phyloP scores from a whole-genome alignment of 2,888 invertebrate species.

The Chouioia cunea region DNA sequence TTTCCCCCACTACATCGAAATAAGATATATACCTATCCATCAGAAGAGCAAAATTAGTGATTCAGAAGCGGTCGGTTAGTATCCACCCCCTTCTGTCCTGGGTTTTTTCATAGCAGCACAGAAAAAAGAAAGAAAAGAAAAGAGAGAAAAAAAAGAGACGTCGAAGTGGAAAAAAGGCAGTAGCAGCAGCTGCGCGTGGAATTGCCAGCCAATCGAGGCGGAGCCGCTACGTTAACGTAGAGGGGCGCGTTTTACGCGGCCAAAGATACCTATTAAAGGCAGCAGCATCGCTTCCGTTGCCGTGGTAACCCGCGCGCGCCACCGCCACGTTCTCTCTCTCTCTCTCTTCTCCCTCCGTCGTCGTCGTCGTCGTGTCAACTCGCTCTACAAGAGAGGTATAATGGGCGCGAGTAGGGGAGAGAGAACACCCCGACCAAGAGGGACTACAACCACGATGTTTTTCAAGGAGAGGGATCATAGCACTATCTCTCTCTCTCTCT shows the following conservation, averaged over 20 bases:
- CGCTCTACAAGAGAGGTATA: too few relatives aligned
- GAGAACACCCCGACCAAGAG: neutral
- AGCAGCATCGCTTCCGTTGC: conserved; percentile 63
- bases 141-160: neutral
- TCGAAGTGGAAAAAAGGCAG: conserved; percentile 4
- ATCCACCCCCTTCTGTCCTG: conserved; percentile 5
- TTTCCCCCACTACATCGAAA: too few relatives aligned
- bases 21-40: too few relatives aligned
- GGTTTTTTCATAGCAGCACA: neutral
- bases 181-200: neutral
- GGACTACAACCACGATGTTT: too few relatives aligned
- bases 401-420: neutral
- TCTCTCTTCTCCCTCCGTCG: conserved; percentile 25
- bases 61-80: too few relatives aligned
- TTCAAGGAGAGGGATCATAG: neutral
- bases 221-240: conserved; percentile 15
- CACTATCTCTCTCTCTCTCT: too few relatives aligned
- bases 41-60: too few relatives aligned
- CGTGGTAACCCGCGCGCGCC: conserved; percentile 60
- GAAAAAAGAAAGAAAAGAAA: neutral
- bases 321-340: conserved; percentile 48
- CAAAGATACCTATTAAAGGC: conserved; percentile 66
- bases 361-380: too few relatives aligned
- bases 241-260: conserved; percentile 51
- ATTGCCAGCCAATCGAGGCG: conserved; percentile 38